Percentiles rank a stretch among this genome's conserved stretches.
These are phyloP conservation scores for Rhogogaster chlorosoma DNA, from an alignment of 2,888 invertebrate species.

Conservation along the genomic window DNA sequence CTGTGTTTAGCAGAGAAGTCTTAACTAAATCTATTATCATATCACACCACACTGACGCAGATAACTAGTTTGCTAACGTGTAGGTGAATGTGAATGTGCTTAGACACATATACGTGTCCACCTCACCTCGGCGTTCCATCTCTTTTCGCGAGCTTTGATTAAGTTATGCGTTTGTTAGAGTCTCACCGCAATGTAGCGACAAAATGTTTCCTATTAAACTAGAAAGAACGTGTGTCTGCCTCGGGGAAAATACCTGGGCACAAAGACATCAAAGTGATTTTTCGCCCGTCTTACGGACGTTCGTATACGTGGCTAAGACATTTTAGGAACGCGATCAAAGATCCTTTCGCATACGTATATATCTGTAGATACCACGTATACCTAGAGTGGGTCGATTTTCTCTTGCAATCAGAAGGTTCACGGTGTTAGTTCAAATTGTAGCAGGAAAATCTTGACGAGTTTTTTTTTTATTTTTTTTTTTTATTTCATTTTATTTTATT, in stretches of 20 bases:
- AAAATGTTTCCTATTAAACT: constrained; percentile 73
- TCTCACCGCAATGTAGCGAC: constrained; percentile 62
- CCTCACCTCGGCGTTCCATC: constrained; percentile 58
- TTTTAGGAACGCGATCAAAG: constrained; percentile 42
- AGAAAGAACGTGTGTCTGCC: constrained; percentile 65
- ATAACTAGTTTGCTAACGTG: not conserved
- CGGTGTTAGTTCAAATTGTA: constrained; percentile 2
- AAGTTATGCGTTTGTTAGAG: constrained; percentile 69
- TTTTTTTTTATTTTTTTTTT: not conserved
- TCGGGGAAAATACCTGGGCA: constrained; percentile 61
- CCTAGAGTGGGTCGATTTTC: not conserved
- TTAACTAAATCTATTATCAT: constrained; percentile 56
- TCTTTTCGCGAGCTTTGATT: constrained; percentile 66
- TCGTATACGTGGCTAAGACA: not conserved
- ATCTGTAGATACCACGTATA: not conserved
- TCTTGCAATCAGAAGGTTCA: constrained; percentile 22
- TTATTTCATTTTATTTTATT: not conserved
- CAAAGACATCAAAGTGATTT: constrained; percentile 69
- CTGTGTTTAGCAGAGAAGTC: constrained; percentile 22
- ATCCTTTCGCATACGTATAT: constrained; percentile 1
- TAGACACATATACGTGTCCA: constrained; percentile 19
- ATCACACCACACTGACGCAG: constrained; percentile 53
- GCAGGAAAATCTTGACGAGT: not conserved
- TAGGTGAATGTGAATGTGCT: not conserved
- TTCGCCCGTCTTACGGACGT: not conserved